Evolutionary conservation across 2,888 invertebrate species (phyloP).

Genomic region (Ptilodon capucinus): DNA sequence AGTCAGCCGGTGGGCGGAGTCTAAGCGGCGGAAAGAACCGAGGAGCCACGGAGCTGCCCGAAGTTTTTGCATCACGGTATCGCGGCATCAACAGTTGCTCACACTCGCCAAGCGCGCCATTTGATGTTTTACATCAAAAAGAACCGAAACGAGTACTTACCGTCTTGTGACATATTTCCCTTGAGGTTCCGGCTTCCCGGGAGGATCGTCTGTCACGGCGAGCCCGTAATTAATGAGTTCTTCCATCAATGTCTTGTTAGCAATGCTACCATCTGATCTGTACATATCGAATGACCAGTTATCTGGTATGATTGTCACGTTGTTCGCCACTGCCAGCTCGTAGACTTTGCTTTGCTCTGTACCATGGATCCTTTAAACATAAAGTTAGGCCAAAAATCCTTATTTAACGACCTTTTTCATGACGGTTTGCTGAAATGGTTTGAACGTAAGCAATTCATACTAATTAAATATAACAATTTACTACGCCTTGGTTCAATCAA

Average conservation of each 20-base stretch:
- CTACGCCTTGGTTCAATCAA: background rate
- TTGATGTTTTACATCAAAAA: too few species aligned
- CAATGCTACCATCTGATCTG: constrained; percentile 39
- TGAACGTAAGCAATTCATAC: too few species aligned
- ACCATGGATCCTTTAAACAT: constrained; percentile 65
- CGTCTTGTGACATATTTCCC: constrained; percentile 48
- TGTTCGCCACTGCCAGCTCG: constrained; percentile 45
- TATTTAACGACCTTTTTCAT: too few species aligned
- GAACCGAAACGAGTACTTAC: constrained; percentile 38
- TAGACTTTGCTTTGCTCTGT: constrained; percentile 42
- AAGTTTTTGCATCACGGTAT: too few species aligned
- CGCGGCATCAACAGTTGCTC: too few species aligned
- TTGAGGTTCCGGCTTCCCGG: constrained; percentile 38
- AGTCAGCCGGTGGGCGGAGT: too few species aligned
- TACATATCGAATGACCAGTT: constrained; percentile 36
- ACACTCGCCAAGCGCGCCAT: too few species aligned
- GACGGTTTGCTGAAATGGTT: too few species aligned
- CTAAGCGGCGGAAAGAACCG: too few species aligned
- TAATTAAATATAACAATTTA: background rate
- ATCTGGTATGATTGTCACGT: constrained; percentile 44
- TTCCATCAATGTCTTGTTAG: constrained; percentile 26
- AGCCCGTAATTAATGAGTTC: constrained; percentile 39
- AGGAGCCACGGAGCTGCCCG: too few species aligned
- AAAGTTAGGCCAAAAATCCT: too few species aligned
- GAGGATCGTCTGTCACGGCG: constrained; percentile 31